phyloP scores from a whole-genome alignment of 2,113 vertebrate species.

The Rhynchopsitta pachyrhyncha region DNA sequence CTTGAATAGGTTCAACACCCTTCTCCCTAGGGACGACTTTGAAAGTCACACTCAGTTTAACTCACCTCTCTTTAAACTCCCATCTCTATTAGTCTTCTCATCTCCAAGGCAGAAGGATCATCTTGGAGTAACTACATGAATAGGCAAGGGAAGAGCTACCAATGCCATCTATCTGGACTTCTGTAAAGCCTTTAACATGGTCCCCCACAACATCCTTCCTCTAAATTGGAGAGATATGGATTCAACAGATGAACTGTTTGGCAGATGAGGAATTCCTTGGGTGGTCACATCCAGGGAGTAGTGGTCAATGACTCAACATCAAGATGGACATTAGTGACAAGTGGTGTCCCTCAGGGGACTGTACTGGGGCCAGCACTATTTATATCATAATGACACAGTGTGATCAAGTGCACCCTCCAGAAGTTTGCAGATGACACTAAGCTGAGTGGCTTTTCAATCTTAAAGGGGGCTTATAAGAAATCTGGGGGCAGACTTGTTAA shows the following conservation, averaged over 20 bases:
- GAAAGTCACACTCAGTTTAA: not conserved
- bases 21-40: not conserved
- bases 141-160: not conserved
- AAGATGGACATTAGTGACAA: not conserved
- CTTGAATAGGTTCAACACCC: not conserved
- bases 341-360: not conserved
- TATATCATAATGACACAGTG: not conserved
- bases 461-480: not conserved
- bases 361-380: not conserved
- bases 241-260: not conserved
- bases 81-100: not conserved
- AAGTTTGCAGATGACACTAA: not conserved
- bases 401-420: not conserved
- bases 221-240: not conserved
- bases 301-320: not conserved
- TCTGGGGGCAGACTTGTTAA: not conserved
- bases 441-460: not conserved
- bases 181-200: not conserved
- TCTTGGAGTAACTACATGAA: not conserved
- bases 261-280: not conserved
- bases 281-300: not conserved
- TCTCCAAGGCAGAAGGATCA: not conserved
- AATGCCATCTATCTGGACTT: not conserved
- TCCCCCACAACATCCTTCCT: not conserved
- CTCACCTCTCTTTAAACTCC: not conserved